Conservation (phyloP, 2,113 vertebrate species). For the Ifrita kowaldi region DNA sequence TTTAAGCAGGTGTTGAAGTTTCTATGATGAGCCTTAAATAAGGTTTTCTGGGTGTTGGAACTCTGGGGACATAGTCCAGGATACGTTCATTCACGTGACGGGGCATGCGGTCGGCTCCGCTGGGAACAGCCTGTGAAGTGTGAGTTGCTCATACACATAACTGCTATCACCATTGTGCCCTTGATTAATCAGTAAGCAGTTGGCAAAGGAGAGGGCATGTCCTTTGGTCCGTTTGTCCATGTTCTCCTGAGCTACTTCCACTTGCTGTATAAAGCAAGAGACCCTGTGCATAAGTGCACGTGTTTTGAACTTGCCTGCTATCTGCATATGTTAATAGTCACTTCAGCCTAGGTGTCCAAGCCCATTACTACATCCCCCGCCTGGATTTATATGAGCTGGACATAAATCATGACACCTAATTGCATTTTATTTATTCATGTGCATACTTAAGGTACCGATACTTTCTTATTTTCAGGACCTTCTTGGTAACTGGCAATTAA, state of each 20-base stretch:
- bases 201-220: not conserved
- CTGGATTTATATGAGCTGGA: not conserved
- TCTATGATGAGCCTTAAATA: not conserved
- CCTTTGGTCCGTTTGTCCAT: not conserved
- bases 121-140: rapidly evolving
- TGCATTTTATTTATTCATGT: not conserved
- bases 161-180: not conserved
- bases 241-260: not conserved
- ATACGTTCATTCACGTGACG: rapidly evolving
- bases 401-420: not conserved
- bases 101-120: rapidly evolving
- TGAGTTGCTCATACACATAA: rapidly evolving
- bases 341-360: not conserved
- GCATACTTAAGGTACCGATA: not conserved
- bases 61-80: not conserved
- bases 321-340: rapidly evolving
- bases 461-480: not conserved
- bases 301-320: not conserved
- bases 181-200: not conserved
- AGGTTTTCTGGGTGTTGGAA: not conserved
- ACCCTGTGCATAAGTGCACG: rapidly evolving
- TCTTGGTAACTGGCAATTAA: not conserved
- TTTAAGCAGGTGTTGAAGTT: not conserved
- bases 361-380: not conserved
- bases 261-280: not conserved